Base-by-base conservation (phyloP, 2,797 vertebrate genomes). In the Pipistrellus nathusii region DNA sequence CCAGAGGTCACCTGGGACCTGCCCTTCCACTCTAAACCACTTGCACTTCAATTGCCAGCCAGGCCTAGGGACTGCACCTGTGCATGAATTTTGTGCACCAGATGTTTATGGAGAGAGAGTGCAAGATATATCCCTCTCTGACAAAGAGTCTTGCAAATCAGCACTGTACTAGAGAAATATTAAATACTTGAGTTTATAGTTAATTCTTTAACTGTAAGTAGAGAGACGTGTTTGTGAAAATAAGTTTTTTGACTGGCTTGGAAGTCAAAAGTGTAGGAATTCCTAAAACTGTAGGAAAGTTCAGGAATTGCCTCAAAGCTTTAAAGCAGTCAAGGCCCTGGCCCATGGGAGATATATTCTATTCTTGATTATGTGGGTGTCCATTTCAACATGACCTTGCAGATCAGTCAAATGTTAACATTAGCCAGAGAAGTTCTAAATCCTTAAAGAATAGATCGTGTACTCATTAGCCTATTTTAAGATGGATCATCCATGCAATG, bases 121-220 rank as follows among this genome's bases (percentile, higher is more conserved):
- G 18, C 57, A 59, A 59, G 25, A 59, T 59, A 59, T 30, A 62
- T 30, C 5, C 25, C 25, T 59, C 25, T 27, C 66, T 88, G 27
- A 92, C 23, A 89, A 62, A 89, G 2, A 95, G 27, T 75, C 17
- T 21, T 35, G 64, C 87, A 92, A 89, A 25, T 85, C 48, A 81
- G 46, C 38, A 93, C 5, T 66, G 6, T 81, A 27, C 3, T 62
- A 81, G 44, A 71, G 30, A 95, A 73, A 90, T 80, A 69, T 44
- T 91, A 57, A 94, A 87, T 32, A 92, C 46, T 76, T 90, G 11
- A 69, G 18, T 44, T 88, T 96, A 23, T 25, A 76, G 30, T 46
- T 73, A 15, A 76, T 41, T 25, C 27, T 66, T 94, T 89, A 55
- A 80, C 41, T 44, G 5, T 77, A 68, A 57, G 76, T 23, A 85